These are phyloP conservation scores for Dissostichus mawsoni DNA, from an alignment of 2,113 vertebrate genomes.

Conservation along the genomic window DNA sequence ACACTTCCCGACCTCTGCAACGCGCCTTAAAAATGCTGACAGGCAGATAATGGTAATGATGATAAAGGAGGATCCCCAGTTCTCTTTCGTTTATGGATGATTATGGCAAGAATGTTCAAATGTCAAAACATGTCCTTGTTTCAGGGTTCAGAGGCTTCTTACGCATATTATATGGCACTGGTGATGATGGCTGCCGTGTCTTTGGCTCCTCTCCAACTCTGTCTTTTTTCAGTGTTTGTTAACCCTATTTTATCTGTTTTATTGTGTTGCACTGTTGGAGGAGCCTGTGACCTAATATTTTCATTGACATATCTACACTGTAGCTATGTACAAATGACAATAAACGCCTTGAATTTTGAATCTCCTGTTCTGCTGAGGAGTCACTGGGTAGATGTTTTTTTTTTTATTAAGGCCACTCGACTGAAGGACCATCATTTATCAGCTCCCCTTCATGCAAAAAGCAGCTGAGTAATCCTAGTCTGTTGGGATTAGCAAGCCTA, in stretches of 20 bases:
- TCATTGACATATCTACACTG: too few species aligned
- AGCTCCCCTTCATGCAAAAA: not conserved
- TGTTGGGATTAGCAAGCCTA: not conserved
- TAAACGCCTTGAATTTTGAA: too few species aligned
- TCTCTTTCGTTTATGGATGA: not conserved
- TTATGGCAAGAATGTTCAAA: not conserved
- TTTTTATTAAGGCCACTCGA: conserved; percentile 4
- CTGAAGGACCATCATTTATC: conserved; percentile 10
- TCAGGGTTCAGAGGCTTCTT: conserved; percentile 2
- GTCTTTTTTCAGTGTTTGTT: too few species aligned
- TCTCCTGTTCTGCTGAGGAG: not conserved
- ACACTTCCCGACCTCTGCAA: conserved; percentile 34
- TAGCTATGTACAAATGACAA: too few species aligned
- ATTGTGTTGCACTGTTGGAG: too few species aligned
- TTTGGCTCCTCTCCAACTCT: too few species aligned
- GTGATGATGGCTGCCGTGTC: too few species aligned
- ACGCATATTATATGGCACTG: too few species aligned
- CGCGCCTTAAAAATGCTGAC: conserved; percentile 19
- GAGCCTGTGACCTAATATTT: too few species aligned
- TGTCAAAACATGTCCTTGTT: conserved; percentile 11
- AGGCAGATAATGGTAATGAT: conserved; percentile 15
- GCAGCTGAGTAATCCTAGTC: conserved; percentile 14
- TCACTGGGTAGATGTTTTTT: not conserved
- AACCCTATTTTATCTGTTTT: too few species aligned
- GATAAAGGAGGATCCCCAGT: not conserved